These are phyloP conservation scores for Chionodraco myersi DNA, from an alignment of 2,113 vertebrate species.

Conservation along the genomic window DNA sequence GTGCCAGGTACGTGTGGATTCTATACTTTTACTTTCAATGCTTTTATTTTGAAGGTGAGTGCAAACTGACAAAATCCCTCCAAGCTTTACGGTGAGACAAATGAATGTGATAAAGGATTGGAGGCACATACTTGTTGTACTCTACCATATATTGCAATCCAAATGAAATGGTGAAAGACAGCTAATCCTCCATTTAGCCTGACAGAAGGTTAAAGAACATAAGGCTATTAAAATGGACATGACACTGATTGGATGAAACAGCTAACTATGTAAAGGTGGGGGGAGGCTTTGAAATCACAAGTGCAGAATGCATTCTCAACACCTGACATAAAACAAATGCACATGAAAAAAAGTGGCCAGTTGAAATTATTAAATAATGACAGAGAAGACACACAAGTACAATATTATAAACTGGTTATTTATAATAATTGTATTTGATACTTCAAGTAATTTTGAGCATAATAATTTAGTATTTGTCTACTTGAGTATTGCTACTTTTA, in stretches of 20 bases:
- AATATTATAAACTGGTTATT: not conserved
- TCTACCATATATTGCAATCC: not conserved
- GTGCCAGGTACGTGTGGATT: not conserved
- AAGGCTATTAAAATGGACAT: not conserved
- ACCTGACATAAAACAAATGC: not conserved
- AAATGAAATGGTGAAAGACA: not conserved
- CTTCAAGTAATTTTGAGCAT: too few relatives aligned
- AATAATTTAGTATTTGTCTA: too few relatives aligned
- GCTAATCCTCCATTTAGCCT: not conserved
- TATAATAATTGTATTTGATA: too few relatives aligned
- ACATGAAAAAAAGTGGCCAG: too few relatives aligned
- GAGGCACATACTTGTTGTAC: not conserved
- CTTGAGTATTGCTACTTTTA: too few relatives aligned
- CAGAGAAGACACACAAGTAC: not conserved
- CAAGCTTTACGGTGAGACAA: not conserved
- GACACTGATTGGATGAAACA: not conserved
- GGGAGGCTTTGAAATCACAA: not conserved
- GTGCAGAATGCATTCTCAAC: not conserved
- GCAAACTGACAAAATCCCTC: not conserved
- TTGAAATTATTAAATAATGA: not conserved
- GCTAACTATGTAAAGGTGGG: not conserved
- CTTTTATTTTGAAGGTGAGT: conserved; percentile 38
- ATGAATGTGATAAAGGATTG: not conserved
- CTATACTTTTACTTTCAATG: not conserved
- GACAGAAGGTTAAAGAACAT: not conserved